Evolutionary conservation across 2,888 invertebrate species (phyloP).

Genomic region (Vesta saturnalis): DNA sequence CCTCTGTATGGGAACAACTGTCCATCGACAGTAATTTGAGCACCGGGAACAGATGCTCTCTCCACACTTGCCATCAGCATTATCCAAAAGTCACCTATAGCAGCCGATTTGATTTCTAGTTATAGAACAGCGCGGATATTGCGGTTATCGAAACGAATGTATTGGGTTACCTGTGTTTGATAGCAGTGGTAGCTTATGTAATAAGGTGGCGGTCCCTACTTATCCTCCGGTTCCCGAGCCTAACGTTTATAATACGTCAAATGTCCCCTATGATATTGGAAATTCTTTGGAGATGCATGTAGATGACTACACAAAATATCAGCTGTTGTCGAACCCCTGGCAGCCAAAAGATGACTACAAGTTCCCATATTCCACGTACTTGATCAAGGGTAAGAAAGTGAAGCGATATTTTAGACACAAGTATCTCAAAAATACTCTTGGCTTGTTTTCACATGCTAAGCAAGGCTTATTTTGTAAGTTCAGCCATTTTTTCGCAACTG

Average conservation of each 20-base stretch:
- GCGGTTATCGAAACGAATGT: no score
- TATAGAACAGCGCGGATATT: no score
- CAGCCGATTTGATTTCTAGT: no score
- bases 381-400: neutral
- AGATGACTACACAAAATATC: constrained; percentile 3
- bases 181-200: neutral
- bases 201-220: neutral
- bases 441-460: neutral
- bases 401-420: neutral
- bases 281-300: neutral
- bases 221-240: neutral
- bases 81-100: neutral
- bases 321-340: neutral
- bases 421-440: neutral
- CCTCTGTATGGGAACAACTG: neutral
- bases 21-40: neutral
- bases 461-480: no score
- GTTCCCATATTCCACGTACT: neutral
- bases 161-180: neutral
- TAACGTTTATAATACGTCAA: neutral
- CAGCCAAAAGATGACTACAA: neutral
- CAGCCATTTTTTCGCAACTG: neutral
- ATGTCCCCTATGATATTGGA: neutral
- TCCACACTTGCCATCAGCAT: neutral
- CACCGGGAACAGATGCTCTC: neutral